Conservation (phyloP, 2,113 vertebrate genomes). For the Struthio camelus region DNA sequence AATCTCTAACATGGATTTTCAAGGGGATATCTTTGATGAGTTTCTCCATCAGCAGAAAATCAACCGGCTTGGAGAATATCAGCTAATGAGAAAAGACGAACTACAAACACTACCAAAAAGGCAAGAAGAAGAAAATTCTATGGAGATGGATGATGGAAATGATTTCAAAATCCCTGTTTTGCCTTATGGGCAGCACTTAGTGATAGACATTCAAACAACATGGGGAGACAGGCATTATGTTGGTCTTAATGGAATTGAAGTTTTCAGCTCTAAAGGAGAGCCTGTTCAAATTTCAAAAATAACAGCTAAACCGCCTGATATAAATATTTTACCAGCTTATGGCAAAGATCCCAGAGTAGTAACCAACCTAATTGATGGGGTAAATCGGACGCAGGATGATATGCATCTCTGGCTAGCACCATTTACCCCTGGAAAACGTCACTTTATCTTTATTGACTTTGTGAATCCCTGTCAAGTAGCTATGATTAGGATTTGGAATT, state of each 20-base stretch:
- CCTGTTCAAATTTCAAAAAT: constrained; percentile 82
- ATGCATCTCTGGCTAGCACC: constrained; percentile 98
- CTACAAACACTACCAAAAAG: constrained; percentile 9
- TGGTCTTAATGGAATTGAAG: constrained; percentile 93
- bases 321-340: constrained; percentile 91
- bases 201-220: constrained; percentile 87
- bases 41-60: constrained; percentile 87
- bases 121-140: constrained; percentile 57
- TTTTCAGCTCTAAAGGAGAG: constrained; percentile 89
- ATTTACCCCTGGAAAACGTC: constrained; percentile 85
- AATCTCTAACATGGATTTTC: constrained; percentile 87
- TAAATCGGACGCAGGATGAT: constrained; percentile 95
- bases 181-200: constrained; percentile 85
- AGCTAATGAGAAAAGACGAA: constrained; percentile 40
- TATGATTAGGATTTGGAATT: constrained; percentile 98
- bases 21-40: constrained; percentile 92
- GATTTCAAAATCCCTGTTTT: constrained; percentile 93
- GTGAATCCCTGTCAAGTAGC: constrained; percentile 83
- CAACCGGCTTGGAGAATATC: constrained; percentile 37
- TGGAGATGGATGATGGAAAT: constrained; percentile 61
- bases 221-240: constrained; percentile 99
- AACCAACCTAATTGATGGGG: constrained; percentile 86
- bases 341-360: constrained; percentile 88
- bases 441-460: constrained; percentile 87
- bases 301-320: constrained; percentile 88